Evolutionary conservation across 1,140 invertebrate species (phyloP).

Genomic region (Drosophila funebris): DNA sequence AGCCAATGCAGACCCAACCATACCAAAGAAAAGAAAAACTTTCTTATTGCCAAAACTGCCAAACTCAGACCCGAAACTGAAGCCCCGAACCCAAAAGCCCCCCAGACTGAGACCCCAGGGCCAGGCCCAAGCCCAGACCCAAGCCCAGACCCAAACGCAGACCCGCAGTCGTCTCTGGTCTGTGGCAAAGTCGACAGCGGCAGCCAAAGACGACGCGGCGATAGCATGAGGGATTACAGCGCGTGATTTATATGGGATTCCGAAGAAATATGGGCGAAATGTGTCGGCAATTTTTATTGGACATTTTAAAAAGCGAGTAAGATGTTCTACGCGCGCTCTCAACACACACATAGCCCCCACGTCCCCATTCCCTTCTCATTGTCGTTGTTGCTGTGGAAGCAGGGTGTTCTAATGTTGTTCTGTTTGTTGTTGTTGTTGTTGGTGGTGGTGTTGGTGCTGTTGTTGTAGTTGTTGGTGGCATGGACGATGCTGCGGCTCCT

Average conservation of each 20-base stretch:
- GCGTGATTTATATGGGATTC: conserved; percentile 84
- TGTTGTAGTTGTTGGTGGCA: conserved; percentile 32
- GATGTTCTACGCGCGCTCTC: conserved; percentile 70
- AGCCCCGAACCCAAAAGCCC: conserved; percentile 1
- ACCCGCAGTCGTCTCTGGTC: conserved; percentile 23
- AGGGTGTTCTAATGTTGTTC: conserved; percentile 40
- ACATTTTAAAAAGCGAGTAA: conserved; percentile 84
- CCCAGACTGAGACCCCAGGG: not conserved
- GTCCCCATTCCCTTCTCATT: not conserved
- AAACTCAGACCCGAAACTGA: conserved; percentile 58
- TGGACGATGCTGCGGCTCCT: conserved; percentile 46
- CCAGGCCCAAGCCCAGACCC: not conserved
- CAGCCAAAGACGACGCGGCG: conserved; percentile 78
- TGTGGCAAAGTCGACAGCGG: conserved; percentile 50
- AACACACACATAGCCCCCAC: not conserved
- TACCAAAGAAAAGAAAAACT: conserved; percentile 75
- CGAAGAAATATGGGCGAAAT: conserved; percentile 84
- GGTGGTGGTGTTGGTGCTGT: too few species aligned
- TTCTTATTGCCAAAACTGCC: conserved; percentile 81
- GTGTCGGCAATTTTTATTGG: conserved; percentile 84
- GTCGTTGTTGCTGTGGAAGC: not conserved
- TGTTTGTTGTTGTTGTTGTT: conserved; percentile 51
- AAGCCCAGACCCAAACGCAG: not conserved
- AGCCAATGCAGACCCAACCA: conserved; percentile 37
- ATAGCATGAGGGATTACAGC: conserved; percentile 84